Evolutionary conservation across 37 sponge, comb jelly and placozoan species (phyloP).

Genomic region (Ianthella basta): DNA sequence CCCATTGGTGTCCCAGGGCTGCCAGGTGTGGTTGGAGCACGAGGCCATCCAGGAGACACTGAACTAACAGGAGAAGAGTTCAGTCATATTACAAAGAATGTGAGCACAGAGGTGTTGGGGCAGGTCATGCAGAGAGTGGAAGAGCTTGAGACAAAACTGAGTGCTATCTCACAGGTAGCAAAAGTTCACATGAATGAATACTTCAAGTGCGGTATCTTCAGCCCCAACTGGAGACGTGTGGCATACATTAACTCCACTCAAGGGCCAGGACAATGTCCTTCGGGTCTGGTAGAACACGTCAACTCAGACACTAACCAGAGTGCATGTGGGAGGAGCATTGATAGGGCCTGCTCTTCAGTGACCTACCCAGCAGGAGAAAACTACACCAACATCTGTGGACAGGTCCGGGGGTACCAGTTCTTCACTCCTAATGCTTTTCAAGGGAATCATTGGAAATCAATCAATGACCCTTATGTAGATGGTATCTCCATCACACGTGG

Average conservation of each 20-base stretch:
- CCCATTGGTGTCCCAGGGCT: too few relatives aligned
- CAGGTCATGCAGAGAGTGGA: too few relatives aligned
- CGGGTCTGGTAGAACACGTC: background rate
- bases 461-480: conserved; percentile 20
- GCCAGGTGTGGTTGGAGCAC: too few relatives aligned
- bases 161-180: too few relatives aligned
- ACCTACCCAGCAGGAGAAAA: background rate
- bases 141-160: background rate
- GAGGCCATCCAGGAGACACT: too few relatives aligned
- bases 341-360: conserved; percentile 21
- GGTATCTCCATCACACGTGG: conserved; percentile 14
- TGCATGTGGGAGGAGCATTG: background rate
- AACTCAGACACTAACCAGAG: background rate
- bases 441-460: too few relatives aligned
- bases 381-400: conserved; percentile 55
- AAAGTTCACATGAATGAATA: background rate
- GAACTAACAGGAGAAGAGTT: too few relatives aligned
- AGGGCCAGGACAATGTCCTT: conserved; percentile 25
- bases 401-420: conserved; percentile 38
- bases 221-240: conserved; percentile 33
- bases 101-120: too few relatives aligned
- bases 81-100: too few relatives aligned
- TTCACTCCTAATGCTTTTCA: conserved; percentile 22
- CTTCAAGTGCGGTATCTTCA: conserved; percentile 2
- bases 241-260: conserved; percentile 40